A percentile compares a stretch with the other conserved stretches of the same genome.
Conservation (phyloP, 1,140 invertebrate genomes). For the Drosophila melanogaster region Release_6_plus_ISO1_MT NT_033777.3:14480001-14480500, state of each 20-base stretch:
- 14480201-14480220: conserved; percentile 31
- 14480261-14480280: conserved; percentile 30
- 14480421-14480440: conserved; percentile 47
- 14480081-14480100: conserved; percentile 22
- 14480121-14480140: conserved; percentile 7
- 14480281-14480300: conserved; percentile 50
- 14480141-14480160: conserved; percentile 39
- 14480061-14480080: conserved; percentile 38
- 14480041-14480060: conserved; percentile 52
- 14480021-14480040: conserved; percentile 19
- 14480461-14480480: conserved; percentile 49
- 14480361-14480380: conserved; percentile 72
- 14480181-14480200: conserved; percentile 44
- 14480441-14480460: conserved; percentile 28
- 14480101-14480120: background rate
- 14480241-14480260: conserved; percentile 10
- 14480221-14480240: conserved; percentile 33
- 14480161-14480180: conserved; percentile 59
- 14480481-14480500: conserved; percentile 53
- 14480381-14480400: conserved; percentile 27
- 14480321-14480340: conserved; percentile 67
- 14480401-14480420: conserved; percentile 21
- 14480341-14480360: conserved; percentile 69
- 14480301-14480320: conserved; percentile 64
- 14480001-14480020: conserved; percentile 50